Percentiles rank a stretch among this genome's conserved stretches.
phyloP scores from a whole-genome alignment of 2,888 invertebrate genomes.

The Mesopsocus fuscifrons region DNA sequence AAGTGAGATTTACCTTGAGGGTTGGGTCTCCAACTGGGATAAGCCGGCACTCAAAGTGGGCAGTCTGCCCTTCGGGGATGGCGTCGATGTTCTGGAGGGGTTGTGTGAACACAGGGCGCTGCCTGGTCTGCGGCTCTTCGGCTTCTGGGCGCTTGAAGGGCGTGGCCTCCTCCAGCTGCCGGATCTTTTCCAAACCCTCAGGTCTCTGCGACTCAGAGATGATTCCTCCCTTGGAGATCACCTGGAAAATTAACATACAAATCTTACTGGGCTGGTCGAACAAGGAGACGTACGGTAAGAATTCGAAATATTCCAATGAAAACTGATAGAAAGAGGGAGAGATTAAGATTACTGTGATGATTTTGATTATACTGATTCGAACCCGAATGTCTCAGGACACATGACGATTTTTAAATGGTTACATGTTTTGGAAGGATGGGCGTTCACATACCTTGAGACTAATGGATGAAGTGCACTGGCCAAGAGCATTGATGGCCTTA shows the following conservation, averaged over 20 bases:
- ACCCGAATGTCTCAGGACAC: no score
- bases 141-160: slow-evolving; percentile 62
- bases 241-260: no score
- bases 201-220: slow-evolving; percentile 83
- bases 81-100: slow-evolving; percentile 80
- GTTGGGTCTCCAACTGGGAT: slow-evolving; percentile 91
- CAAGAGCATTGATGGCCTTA: slow-evolving; percentile 77
- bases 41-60: slow-evolving; percentile 88
- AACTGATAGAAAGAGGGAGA: no score
- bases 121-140: slow-evolving; percentile 65
- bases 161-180: slow-evolving; percentile 62
- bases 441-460: slow-evolving; percentile 64
- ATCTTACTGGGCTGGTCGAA: no score
- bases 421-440: no score
- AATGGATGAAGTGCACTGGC: slow-evolving; percentile 70
- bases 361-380: no score
- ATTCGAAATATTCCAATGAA: no score
- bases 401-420: no score
- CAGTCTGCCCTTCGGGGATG: slow-evolving; percentile 72
- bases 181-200: slow-evolving; percentile 85
- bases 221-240: slow-evolving; percentile 52
- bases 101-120: slow-evolving; percentile 86
- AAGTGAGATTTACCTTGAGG: no score
- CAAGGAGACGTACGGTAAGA: no score
- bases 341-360: no score